Percentiles rank a stretch among this genome's conserved stretches.
Evolutionary conservation across 92 coral and sea anemone species (phyloP).

Genomic region (Zoanthus sansibaricus): DNA sequence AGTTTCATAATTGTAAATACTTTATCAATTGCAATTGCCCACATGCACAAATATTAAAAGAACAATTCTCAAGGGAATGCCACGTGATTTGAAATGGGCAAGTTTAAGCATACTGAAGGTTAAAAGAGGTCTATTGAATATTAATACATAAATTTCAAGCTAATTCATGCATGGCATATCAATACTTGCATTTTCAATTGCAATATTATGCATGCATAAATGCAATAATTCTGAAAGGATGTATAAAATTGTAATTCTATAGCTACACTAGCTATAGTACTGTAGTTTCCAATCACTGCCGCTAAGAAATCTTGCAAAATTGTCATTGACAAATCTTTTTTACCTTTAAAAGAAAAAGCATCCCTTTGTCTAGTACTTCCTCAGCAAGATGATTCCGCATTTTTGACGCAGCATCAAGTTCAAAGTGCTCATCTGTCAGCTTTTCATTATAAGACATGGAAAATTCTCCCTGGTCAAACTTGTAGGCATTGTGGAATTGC

Average conservation of each 20-base stretch:
- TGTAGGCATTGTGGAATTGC: conserved; percentile 52
- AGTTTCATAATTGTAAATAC: not conserved
- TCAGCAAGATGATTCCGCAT: conserved; percentile 74
- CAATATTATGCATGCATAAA: not conserved
- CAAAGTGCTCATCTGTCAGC: conserved; percentile 68
- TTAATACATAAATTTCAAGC: not conserved
- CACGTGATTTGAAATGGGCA: conserved; percentile 6
- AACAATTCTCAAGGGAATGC: conserved; percentile 1
- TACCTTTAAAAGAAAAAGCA: conserved; percentile 62
- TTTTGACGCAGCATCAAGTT: conserved; percentile 61
- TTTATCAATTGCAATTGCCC: not conserved
- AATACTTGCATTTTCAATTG: not conserved
- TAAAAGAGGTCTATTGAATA: conserved; percentile 2
- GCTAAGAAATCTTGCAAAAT: not conserved
- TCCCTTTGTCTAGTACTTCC: conserved; percentile 60
- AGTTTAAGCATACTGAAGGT: not conserved
- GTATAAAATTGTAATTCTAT: not conserved
- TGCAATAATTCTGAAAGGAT: not conserved
- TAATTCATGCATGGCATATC: conserved; percentile 1
- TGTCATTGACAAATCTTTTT: not conserved
- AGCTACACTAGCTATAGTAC: conserved; percentile 4
- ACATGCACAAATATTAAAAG: not conserved
- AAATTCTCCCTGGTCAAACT: conserved; percentile 63
- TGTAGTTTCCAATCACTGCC: not conserved
- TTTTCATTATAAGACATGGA: conserved; percentile 60